Evolutionary conservation across 1,140 invertebrate genomes (phyloP).

Genomic region (Globodera ellingtonae): DNA sequence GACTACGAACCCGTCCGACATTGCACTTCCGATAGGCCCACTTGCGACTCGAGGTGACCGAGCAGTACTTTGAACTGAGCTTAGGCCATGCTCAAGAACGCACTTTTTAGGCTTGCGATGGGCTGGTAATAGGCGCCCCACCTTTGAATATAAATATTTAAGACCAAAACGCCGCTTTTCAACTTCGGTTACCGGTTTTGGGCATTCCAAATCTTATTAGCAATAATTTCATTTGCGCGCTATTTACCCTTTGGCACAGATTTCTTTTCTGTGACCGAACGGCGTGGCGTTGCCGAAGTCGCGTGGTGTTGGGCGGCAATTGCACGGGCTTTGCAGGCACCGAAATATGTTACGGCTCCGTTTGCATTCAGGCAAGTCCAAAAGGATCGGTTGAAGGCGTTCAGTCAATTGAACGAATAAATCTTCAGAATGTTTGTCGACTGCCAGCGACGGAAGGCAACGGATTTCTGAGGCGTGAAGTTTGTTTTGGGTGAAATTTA

Average conservation of each 20-base stretch:
- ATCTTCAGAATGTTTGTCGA: slow-evolving; percentile 46
- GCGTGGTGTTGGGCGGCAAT: slow-evolving; percentile 60
- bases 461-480: slow-evolving; percentile 43
- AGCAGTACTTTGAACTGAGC: background rate
- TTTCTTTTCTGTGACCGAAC: slow-evolving; percentile 56
- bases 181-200: too few species aligned
- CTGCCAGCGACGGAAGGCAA: slow-evolving; percentile 56
- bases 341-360: slow-evolving; percentile 61
- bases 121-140: too few species aligned
- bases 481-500: background rate
- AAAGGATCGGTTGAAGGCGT: background rate
- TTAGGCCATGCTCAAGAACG: too few species aligned
- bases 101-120: too few species aligned
- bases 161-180: too few species aligned
- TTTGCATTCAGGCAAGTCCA: slow-evolving; percentile 52
- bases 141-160: too few species aligned
- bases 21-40: slow-evolving; percentile 48
- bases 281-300: slow-evolving; percentile 55
- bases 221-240: background rate
- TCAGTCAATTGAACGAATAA: too few species aligned
- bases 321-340: slow-evolving; percentile 61
- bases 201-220: too few species aligned
- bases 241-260: background rate
- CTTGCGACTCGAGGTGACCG: slow-evolving; percentile 57
- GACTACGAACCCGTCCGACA: slow-evolving; percentile 61